Percentiles rank a stretch among this genome's conserved stretches.
phyloP scores from a whole-genome alignment of 2,113 vertebrate species.

The Hydrolagus affinis region DNA sequence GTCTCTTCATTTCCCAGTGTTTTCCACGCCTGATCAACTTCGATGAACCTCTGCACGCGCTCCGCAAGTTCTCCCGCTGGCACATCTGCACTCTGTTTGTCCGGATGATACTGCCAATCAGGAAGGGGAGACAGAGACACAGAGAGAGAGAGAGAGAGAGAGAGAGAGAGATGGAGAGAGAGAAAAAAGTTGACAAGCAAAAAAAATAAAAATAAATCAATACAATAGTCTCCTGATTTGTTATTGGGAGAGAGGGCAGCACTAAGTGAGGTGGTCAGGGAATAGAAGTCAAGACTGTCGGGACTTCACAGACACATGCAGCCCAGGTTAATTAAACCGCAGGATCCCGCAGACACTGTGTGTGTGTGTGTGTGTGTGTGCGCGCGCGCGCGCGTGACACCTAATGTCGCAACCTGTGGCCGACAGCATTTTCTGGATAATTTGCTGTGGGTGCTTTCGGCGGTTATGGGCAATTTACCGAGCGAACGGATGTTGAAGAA shows the following conservation, averaged over 20 bases:
- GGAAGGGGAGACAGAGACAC: conserved; percentile 3
- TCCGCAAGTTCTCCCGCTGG: conserved; percentile 55
- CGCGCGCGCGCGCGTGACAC: conserved; percentile 49
- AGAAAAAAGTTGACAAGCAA: conserved; percentile 36
- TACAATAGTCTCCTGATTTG: conserved; percentile 31
- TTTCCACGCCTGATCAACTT: conserved; percentile 79
- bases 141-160: background rate
- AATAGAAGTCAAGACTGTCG: conserved; percentile 38
- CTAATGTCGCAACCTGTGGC: conserved; percentile 52
- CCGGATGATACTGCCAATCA: conserved; percentile 73
- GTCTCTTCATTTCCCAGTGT: conserved; percentile 73
- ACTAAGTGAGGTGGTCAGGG: conserved; percentile 36
- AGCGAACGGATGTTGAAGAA: conserved; percentile 40
- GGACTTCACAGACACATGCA: conserved; percentile 50
- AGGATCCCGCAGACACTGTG: conserved; percentile 45
- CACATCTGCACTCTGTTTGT: conserved; percentile 65
- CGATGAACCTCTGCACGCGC: conserved; percentile 65
- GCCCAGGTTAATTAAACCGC: conserved; percentile 60
- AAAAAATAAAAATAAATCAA: conserved; percentile 38
- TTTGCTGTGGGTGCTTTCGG: conserved; percentile 71
- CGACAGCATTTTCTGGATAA: conserved; percentile 73
- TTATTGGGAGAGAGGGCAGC: conserved; percentile 37
- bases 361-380: too few relatives aligned
- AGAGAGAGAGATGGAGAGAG: conserved; percentile 34
- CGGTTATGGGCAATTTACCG: conserved; percentile 79